A percentile compares a stretch with the other conserved stretches of the same genome.
Evolutionary conservation across 2,113 vertebrate genomes (phyloP).

Genomic region (Silurus glanis): DNA sequence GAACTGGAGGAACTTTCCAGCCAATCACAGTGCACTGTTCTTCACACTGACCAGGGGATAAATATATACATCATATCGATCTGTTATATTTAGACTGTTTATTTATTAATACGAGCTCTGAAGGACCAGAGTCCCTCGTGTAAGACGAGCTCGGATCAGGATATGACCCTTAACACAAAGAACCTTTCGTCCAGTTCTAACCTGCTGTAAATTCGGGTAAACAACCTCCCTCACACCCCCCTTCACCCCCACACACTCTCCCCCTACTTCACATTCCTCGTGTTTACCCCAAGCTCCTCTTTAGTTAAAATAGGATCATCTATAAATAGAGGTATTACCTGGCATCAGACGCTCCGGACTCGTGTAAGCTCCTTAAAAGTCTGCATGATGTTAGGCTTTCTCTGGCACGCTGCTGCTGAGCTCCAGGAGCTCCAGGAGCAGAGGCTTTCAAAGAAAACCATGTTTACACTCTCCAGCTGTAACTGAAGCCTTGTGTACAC

Average conservation of each 20-base stretch:
- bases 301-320: constrained; percentile 70
- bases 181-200: not conserved
- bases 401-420: constrained; percentile 28
- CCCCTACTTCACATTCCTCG: constrained; percentile 31
- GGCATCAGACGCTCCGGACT: constrained; percentile 62
- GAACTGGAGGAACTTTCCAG: too few species aligned
- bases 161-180: not conserved
- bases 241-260: not conserved
- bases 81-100: not conserved
- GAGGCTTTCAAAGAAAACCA: constrained; percentile 36
- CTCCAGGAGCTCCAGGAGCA: constrained; percentile 15
- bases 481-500: constrained; percentile 38
- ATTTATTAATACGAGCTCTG: not conserved
- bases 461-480: constrained; percentile 44
- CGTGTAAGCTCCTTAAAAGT: constrained; percentile 66
- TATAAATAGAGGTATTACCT: constrained; percentile 74
- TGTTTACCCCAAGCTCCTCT: constrained; percentile 58
- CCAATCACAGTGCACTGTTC: too few species aligned
- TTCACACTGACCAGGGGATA: too few species aligned
- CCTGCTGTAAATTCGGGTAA: not conserved
- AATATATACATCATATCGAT: not conserved
- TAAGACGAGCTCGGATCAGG: not conserved
- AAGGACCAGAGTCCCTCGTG: not conserved
- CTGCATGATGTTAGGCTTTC: constrained; percentile 52
- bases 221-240: not conserved